These are phyloP conservation scores for Ctenomys sociabilis DNA, from an alignment of 2,113 vertebrate species.

Conservation along the genomic window DNA sequence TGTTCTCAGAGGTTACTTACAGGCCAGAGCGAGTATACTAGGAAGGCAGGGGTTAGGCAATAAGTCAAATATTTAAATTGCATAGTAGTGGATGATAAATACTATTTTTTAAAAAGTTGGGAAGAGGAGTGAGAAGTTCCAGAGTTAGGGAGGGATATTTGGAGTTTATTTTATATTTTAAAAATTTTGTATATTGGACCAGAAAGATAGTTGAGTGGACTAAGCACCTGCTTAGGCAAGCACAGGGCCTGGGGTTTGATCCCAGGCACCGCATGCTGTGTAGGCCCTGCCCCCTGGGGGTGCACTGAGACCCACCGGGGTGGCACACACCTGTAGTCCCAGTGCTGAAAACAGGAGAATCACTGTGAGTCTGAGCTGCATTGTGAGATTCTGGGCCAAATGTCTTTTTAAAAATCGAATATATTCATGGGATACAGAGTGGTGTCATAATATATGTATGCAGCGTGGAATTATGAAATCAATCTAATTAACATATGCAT, in stretches of 20 bases:
- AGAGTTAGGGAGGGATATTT: neutral
- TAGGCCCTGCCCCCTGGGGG: too few species aligned
- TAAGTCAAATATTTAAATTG: neutral
- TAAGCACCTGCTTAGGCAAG: too few species aligned
- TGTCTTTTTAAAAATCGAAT: too few species aligned
- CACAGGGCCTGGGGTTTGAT: too few species aligned
- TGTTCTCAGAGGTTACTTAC: neutral
- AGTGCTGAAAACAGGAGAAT: too few species aligned
- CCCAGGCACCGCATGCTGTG: too few species aligned
- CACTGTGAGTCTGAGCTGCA: too few species aligned
- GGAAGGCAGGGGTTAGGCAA: too few species aligned
- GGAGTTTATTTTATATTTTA: neutral
- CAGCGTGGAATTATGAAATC: neutral
- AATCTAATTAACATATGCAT: neutral
- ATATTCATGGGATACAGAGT: neutral
- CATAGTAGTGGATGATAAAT: neutral
- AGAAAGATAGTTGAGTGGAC: too few species aligned
- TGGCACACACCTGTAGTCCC: too few species aligned
- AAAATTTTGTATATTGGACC: neutral
- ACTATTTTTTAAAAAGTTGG: neutral
- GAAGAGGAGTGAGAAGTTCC: neutral
- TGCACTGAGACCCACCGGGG: too few species aligned
- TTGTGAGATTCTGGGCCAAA: too few species aligned
- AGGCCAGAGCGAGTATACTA: fast-evolving
- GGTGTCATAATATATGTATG: neutral